Evolutionary conservation across 1,140 invertebrate species (phyloP), one percentile per base, ranked within the genome.

Genomic region (Colletes latitarsis): DNA sequence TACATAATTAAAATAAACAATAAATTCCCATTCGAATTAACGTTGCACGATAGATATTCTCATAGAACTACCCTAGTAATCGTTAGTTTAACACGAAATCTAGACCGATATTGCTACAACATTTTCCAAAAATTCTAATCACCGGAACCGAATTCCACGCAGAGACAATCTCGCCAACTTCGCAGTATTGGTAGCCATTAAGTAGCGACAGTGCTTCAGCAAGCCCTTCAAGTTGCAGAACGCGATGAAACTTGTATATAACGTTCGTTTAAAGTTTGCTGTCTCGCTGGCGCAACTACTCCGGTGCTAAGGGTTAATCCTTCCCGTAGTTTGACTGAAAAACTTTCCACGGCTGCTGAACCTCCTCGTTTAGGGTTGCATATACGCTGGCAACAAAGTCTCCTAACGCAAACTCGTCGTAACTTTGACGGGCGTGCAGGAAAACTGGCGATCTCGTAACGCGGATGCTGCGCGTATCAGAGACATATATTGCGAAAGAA

Each of bases 171-270:
- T 46, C 9, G 6, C 0, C 9, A 46, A 9, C 6, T 46, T 0
- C 9, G 43, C 43, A 46, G 30, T 58, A 57, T 39, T n/a, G 21
- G 63, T 43, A 6, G 15, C 62, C 30, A 55, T 58, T 77, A 46
- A 21, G 55, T 53, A 52, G 21, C 52, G 58, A 43, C 39, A 73
- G 74, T 66, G 49, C 53, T 64, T 55, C 69, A 46, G 12, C 55
- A n/a, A 63, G 30, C 15, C 14, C 4, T 62, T 6, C 30, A 5
- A 14, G 30, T 63, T 12, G 30, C 41, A 49, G 39, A 63, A 73
- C 67, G 53, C 77, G 70, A 84, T 58, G 77, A 81, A 63, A 80
- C 72, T 81, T 39, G 83, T 41, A 53, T 53, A 55, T 68, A 85
- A 83, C 64, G 43, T 74, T 77, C 70, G 71, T 43, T 69, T 53